Conservation (phyloP, 2,888 invertebrate genomes). For the Crematogaster levior region DNA sequence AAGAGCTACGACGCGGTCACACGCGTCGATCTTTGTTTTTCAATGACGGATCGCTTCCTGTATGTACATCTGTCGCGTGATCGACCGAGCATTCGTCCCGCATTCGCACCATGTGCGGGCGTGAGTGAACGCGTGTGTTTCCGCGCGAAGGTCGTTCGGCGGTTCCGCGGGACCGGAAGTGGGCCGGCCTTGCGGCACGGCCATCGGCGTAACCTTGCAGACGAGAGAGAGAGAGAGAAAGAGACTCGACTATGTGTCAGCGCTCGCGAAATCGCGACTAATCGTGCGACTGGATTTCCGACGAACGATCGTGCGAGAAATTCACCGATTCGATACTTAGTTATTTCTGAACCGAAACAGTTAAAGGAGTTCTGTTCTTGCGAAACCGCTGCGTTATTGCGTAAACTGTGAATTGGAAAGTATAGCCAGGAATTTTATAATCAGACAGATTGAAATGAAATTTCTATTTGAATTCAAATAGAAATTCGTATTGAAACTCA, state of each 20-base stretch:
- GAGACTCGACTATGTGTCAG: conserved; percentile 50
- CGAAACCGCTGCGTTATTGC: conserved; percentile 20
- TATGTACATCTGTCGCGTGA: conserved; percentile 36
- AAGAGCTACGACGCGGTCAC: background rate
- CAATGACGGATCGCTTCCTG: background rate
- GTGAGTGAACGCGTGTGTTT: conserved; percentile 79
- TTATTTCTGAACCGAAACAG: background rate
- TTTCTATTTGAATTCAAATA: background rate
- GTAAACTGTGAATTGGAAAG: conserved; percentile 27
- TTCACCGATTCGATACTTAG: background rate
- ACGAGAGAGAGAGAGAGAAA: conserved; percentile 64
- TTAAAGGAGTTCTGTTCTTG: conserved; percentile 13
- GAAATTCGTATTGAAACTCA: no score
- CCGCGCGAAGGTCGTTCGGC: conserved; percentile 82
- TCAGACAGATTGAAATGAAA: background rate
- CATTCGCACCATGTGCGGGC: conserved; percentile 49
- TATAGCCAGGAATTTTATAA: conserved; percentile 13
- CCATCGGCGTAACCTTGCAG: conserved; percentile 79
- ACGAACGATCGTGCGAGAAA: background rate
- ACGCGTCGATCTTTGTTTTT: background rate
- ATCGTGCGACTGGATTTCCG: conserved; percentile 31
- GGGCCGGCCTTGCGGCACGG: conserved; percentile 83
- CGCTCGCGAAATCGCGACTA: conserved; percentile 31
- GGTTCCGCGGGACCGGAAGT: conserved; percentile 83
- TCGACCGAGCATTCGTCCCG: conserved; percentile 22